phyloP scores from a whole-genome alignment of 1,140 invertebrate species.

The Piezodorus guildinii region DNA sequence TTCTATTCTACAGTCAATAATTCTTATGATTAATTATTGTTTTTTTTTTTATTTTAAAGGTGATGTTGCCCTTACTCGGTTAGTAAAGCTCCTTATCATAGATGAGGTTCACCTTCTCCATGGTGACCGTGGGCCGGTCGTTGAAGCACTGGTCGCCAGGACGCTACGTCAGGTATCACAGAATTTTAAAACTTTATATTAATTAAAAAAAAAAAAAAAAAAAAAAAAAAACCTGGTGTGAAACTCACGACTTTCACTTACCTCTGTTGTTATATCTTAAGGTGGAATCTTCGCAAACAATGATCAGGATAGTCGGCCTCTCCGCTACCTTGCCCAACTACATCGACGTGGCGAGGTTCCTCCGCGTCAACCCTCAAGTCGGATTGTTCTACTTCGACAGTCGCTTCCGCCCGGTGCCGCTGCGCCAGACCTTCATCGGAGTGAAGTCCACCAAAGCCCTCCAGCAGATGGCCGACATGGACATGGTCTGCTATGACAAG shows the following conservation, averaged over 20 bases:
- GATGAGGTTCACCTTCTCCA: constrained; percentile 98
- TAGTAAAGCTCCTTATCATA: constrained; percentile 91
- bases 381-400: constrained; percentile 97
- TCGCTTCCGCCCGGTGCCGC: constrained; percentile 88
- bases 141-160: constrained; percentile 92
- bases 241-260: too few species aligned
- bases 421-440: constrained; percentile 86
- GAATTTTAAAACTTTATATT: too few species aligned
- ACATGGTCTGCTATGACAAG: constrained; percentile 89
- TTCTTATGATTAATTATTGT: background rate
- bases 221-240: too few species aligned
- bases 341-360: constrained; percentile 86
- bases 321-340: constrained; percentile 98
- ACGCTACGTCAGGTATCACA: constrained; percentile 68
- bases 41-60: constrained; percentile 39
- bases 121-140: constrained; percentile 92
- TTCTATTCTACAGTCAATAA: too few species aligned
- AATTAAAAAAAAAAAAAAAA: too few species aligned
- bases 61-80: constrained; percentile 78
- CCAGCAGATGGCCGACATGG: constrained; percentile 76
- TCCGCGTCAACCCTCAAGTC: constrained; percentile 82
- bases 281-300: constrained; percentile 89
- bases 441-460: constrained; percentile 67
- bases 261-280: too few species aligned
- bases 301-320: constrained; percentile 95